Base-by-base conservation (phyloP, 1,140 invertebrate genomes). In the Penaeus indicus region DNA sequence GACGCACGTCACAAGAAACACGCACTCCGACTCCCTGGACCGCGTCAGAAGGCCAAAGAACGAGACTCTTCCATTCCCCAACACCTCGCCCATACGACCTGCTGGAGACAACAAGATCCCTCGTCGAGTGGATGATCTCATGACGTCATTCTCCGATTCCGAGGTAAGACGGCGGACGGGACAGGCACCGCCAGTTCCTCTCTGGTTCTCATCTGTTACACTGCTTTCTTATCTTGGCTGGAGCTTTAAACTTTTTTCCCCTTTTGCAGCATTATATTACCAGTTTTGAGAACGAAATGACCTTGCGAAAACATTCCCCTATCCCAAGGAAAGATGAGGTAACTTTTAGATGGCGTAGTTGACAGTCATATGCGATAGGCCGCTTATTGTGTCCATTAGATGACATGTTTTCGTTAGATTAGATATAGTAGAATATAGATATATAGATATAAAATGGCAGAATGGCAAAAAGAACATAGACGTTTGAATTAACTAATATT, bases 121-220 rank as follows among this genome's bases (percentile, higher is more conserved):
- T 54, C 88, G 89, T 25, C 86, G 89, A 75, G 86, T 91, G 22
- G 90, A 91, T 86, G 90, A 91, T 54, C 90, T 91, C 27, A 89
- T 91, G 85, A 90, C 77, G 16, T 85, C 89, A 61, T 89, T 91
- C 89, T 89, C 90, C 11, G 90, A 90, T 54, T 90, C 89, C 27
- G 86, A 91, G 86, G 90, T 91, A n/a, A 90, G 90, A 1, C 22
- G 5, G 11, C 8, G 42, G 19, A 4, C 5, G 19, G 72, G 72
- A 19, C 10, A 32, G 27, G 42, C 16, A 27, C 72, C 32, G 63
- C 32, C 38, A n/a, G 1, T 78, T 19, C 32, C n/a, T 78, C 75
- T 21, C 27, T 78, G 75, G n/a, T 47, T 27, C 21, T 38, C 75
- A 38, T 32, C 25, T 78, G 75, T 38, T 38, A 38, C 32, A 27